Conservation (phyloP, 2,113 vertebrate species). For the Podocnemis expansa region DNA sequence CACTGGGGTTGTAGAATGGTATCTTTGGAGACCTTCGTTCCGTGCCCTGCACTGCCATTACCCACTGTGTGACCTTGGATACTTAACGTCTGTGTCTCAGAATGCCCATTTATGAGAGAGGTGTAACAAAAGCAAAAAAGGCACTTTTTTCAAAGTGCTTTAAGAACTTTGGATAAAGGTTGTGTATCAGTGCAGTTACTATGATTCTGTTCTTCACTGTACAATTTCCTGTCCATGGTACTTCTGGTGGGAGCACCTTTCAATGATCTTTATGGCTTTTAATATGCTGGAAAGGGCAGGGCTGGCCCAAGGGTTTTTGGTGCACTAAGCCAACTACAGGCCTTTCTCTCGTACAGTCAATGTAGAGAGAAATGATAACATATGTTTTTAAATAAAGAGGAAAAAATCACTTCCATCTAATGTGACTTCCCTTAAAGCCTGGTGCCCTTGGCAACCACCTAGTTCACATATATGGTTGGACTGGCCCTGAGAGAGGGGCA, state of each 20-base stretch:
- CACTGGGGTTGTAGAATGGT: background rate
- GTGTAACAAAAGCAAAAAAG: background rate
- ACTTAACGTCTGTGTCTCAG: background rate
- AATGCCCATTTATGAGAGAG: background rate
- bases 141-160: background rate
- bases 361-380: no score
- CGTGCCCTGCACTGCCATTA: background rate
- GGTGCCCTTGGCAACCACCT: no score
- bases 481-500: background rate
- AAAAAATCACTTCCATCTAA: no score
- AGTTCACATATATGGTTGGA: no score
- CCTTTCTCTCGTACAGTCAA: no score
- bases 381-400: no score
- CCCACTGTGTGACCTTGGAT: background rate
- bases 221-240: accelerated
- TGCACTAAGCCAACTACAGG: no score
- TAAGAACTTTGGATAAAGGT: background rate
- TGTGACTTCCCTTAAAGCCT: no score
- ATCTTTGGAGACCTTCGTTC: background rate
- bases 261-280: background rate
- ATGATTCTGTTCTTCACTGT: background rate
- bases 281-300: background rate
- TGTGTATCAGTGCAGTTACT: background rate
- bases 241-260: background rate
- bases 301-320: no score